Evolutionary conservation across 2,113 vertebrate species (phyloP).

Genomic region (Cryptotis parvus): DNA sequence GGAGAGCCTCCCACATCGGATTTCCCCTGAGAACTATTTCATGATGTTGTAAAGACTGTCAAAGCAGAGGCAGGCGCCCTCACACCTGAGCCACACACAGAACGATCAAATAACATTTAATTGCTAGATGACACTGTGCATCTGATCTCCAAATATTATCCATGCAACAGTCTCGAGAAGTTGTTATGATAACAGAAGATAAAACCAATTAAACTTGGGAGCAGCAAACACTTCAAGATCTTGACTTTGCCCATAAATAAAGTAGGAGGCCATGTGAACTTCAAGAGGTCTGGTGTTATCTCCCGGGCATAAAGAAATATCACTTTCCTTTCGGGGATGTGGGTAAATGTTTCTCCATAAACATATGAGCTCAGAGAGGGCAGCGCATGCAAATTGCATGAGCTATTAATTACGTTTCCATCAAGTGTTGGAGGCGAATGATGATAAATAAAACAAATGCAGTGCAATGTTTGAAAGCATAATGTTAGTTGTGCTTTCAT

Average conservation of each 20-base stretch:
- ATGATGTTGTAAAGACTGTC: slow-evolving; percentile 87
- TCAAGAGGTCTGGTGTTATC: slow-evolving; percentile 61
- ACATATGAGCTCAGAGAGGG: slow-evolving; percentile 32
- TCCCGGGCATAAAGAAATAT: slow-evolving; percentile 43
- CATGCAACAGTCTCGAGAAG: slow-evolving; percentile 81
- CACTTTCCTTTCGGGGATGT: slow-evolving; percentile 31
- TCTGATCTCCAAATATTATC: slow-evolving; percentile 87
- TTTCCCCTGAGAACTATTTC: slow-evolving; percentile 87
- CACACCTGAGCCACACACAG: slow-evolving; percentile 87
- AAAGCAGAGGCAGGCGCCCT: slow-evolving; percentile 81
- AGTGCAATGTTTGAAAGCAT: slow-evolving; percentile 59
- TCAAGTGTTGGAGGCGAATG: slow-evolving; percentile 58
- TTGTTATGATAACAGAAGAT: slow-evolving; percentile 84
- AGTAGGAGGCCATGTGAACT: slow-evolving; percentile 61
- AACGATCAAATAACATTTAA: slow-evolving; percentile 89
- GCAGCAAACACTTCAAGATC: slow-evolving; percentile 74
- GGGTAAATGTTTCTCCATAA: slow-evolving; percentile 53
- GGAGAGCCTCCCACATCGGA: slow-evolving; percentile 83
- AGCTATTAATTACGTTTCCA: slow-evolving; percentile 68
- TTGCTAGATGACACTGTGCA: slow-evolving; percentile 84
- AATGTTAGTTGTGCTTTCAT: slow-evolving; percentile 52
- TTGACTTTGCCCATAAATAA: slow-evolving; percentile 77
- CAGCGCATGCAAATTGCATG: slow-evolving; percentile 53
- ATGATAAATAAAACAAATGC: slow-evolving; percentile 27
- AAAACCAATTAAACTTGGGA: slow-evolving; percentile 85